Evolutionary conservation across 2,888 invertebrate species (phyloP), one percentile per base, ranked within the genome.

Genomic region (Gortyna flavago): DNA sequence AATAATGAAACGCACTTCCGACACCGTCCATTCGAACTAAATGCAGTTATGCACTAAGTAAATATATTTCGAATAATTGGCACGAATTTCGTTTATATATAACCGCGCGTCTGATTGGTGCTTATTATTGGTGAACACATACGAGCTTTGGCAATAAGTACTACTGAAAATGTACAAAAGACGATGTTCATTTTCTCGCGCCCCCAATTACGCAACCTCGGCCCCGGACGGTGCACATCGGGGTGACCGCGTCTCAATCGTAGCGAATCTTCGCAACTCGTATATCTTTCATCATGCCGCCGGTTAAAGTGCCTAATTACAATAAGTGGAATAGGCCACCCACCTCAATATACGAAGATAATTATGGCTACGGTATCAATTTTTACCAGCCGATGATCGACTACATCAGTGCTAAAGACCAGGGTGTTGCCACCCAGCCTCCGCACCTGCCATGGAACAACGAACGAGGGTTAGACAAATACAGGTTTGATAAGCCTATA

Each of bases 361-460:
- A 98, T 95, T 98, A 98, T 95, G 98, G 98, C 87, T 98, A 98
- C 93, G 98, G 98, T 72, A 98, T 98, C 91, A 98, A 98, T 95
- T 98, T 97, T 94, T 98, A 98, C 95, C 98, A 98, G 93, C 98
- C 98, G 70, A 98, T 98, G 98, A 97, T 98, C 90, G 98, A 98
- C 94, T 98, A 98, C 92, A 97, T 98, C 88, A 97, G 98, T 91
- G 97, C 97, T 66, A 98, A 98, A 95, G 97, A 97, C 87, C 96
- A 94, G 74, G 97, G 96, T 74, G 87, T 93, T 32, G 78, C 90
- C 32, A 88, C 92, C 1, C 94, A 94, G 70, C 97, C 97, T 57
- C 98, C 98, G 85, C 98, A 98, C 94, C 95, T 98, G 86, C 98
- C 98, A 78, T 98, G 97, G 97, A 97, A 97, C 80, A 97, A 98